Base-by-base conservation (phyloP, 2,888 invertebrate genomes). In the Agapostemon virescens region DNA sequence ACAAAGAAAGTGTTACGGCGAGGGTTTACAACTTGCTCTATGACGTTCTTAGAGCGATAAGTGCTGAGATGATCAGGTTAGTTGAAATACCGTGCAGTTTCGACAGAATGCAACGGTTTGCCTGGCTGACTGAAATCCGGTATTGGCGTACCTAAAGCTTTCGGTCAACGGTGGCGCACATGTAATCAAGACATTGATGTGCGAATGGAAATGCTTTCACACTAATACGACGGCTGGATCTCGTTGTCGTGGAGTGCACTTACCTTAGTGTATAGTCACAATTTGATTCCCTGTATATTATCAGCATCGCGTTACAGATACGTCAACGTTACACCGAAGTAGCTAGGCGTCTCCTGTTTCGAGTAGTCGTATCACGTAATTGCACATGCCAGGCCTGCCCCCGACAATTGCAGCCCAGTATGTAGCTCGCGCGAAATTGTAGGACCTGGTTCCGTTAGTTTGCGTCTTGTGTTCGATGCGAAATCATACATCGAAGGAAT, bases 271-370 rank as follows among this genome's bases (percentile, higher is more conserved):
- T 26, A 30, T 20, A 58, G 42, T 69, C 69, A 40, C 55, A 79
- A 69, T 64, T 72, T 45, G 69, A 79, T 72, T 69, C 63, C 38
- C 20, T 11, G 30, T 79, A 45, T 79, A 79, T 79, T 55, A 45
- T 55, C 72, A 67, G 63, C 64, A 55, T 79, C 68, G 63, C 69
- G 64, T 64, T 79, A 64, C 79, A 63, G 63, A 79, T 72, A 79
- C 68, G 67, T 78, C 79, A 70, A 17, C 26, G 55, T 55, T 55
- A 13, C 23, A 5, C 23, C 55, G 55, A 23, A 23, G 55, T 26
- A 55, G 55, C 23, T 26, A 5, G 55, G 23, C 23, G 5, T 55
- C 55, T 26, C 15, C 23, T 23, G 6, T 23, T 23, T 55, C 26
- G 55, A 23, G 13, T 26, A 23, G 55, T 55, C 15, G 55, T 55